Evolutionary conservation across 1,140 invertebrate genomes (phyloP).

Genomic region (Muscidifurax raptorellus): DNA sequence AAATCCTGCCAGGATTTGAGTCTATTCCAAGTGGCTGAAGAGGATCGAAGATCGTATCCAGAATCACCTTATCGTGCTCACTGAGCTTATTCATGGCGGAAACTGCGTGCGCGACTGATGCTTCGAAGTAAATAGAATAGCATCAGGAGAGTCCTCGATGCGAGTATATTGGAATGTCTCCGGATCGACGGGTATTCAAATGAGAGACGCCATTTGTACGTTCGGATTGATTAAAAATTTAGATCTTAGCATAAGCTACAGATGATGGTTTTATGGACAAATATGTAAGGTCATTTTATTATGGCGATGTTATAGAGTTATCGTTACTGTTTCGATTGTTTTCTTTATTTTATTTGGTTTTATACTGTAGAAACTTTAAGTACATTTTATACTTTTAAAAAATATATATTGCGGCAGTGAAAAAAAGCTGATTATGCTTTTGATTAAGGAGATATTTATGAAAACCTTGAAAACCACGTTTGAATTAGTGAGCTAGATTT

Average conservation of each 20-base stretch:
- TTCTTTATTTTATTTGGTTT: no score
- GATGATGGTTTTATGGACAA: no score
- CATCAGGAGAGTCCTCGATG: not conserved
- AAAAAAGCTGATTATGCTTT: no score
- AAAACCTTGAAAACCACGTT: no score
- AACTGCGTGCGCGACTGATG: conserved; percentile 6
- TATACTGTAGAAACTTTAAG: no score
- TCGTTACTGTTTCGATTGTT: no score
- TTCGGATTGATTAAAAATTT: not conserved
- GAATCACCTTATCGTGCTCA: conserved; percentile 75
- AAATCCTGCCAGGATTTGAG: conserved; percentile 11
- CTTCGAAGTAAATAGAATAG: conserved; percentile 20
- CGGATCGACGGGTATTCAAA: conserved; percentile 24
- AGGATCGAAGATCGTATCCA: conserved; percentile 80
- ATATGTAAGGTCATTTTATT: no score
- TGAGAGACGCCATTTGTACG: not conserved
- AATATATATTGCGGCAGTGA: no score
- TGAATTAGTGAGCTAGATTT: no score
- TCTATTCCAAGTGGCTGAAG: conserved; percentile 68
- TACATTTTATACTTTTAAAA: no score
- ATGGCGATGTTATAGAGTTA: no score
- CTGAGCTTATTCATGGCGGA: conserved; percentile 61
- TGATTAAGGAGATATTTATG: no score
- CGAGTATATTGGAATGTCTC: not conserved
- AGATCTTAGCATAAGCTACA: not conserved